A percentile compares a stretch with the other conserved stretches of the same genome.
Conservation (phyloP, 64 coral and sea anemone species). For the Platygyra sinensis region DNA sequence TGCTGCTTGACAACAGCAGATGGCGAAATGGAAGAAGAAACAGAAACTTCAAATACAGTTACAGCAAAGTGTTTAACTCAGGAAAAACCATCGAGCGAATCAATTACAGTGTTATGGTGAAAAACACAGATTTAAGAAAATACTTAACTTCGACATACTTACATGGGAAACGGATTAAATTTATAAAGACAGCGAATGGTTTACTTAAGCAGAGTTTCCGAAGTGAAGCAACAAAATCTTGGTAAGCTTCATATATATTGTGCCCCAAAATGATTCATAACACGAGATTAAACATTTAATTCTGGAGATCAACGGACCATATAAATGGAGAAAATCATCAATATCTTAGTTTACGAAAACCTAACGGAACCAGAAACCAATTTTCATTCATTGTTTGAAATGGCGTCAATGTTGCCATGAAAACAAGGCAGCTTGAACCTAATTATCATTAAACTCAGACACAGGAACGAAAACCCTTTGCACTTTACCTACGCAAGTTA, state of each 20-base stretch:
- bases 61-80: not conserved
- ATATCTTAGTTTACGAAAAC: not conserved
- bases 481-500: not conserved
- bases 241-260: too few relatives aligned
- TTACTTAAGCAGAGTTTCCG: too few relatives aligned
- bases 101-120: too few relatives aligned
- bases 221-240: too few relatives aligned
- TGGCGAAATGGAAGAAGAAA: not conserved
- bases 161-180: too few relatives aligned
- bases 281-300: too few relatives aligned
- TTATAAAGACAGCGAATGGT: too few relatives aligned
- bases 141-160: too few relatives aligned
- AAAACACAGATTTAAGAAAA: too few relatives aligned
- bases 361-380: not conserved
- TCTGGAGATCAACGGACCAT: not conserved
- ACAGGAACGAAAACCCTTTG: not conserved
- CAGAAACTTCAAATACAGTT: not conserved
- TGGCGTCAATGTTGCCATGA: constrained; percentile 10
- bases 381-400: not conserved
- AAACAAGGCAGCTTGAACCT: not conserved
- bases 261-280: too few relatives aligned
- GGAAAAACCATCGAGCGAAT: not conserved
- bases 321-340: not conserved
- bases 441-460: not conserved
- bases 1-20: not conserved